Conservation (phyloP, 2,797 vertebrate genomes). For the Todus mexicanus region DNA sequence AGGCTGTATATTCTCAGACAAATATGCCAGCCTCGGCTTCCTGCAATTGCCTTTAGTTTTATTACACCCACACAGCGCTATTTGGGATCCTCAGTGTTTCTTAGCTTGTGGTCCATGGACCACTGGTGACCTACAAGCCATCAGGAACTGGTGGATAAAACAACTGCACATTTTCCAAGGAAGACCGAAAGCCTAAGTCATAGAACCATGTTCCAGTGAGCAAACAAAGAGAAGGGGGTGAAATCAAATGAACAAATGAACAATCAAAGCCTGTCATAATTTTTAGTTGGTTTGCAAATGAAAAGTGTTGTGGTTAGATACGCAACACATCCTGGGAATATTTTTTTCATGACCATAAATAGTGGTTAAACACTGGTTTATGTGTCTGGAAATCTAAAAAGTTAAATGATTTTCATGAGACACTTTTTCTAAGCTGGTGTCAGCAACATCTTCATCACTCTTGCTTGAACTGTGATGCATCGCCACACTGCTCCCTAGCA, state of each 20-base stretch:
- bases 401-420: not conserved
- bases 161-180: not conserved
- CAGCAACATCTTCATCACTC: not conserved
- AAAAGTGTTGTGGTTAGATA: not conserved
- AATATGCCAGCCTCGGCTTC: not conserved
- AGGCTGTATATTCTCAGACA: not conserved
- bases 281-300: conserved; percentile 11
- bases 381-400: not conserved
- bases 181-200: not conserved
- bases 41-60: not conserved
- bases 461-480: not conserved
- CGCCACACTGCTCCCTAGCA: not conserved
- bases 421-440: not conserved
- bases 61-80: not conserved
- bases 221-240: not conserved
- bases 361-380: conserved; percentile 4
- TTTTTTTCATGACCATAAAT: conserved; percentile 10
- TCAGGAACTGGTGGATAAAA: not conserved
- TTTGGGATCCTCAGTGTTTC: not conserved
- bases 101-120: not conserved
- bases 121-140: not conserved
- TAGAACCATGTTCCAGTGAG: not conserved
- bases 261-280: not conserved
- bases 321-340: not conserved
- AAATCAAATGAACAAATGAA: conserved; percentile 18